Conservation (phyloP, 1,140 invertebrate genomes). For the Helicoverpa zea region DNA sequence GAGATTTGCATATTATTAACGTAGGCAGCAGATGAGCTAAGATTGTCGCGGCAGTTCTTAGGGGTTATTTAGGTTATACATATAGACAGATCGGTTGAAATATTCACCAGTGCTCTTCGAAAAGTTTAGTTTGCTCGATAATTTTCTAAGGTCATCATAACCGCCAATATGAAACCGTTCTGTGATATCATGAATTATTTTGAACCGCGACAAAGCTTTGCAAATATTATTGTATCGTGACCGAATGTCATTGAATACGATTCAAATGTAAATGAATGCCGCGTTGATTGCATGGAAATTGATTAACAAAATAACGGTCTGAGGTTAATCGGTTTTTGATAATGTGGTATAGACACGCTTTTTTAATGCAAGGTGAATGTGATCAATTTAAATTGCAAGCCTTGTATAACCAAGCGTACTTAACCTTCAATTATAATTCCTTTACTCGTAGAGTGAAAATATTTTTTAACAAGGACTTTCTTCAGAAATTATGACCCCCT, state of each 20-base stretch:
- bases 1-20: slow-evolving; percentile 39
- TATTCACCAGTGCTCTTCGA: no score
- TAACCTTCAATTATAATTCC: no score
- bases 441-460: no score
- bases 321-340: not conserved
- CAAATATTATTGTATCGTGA: slow-evolving; percentile 3
- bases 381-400: no score
- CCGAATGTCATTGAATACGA: slow-evolving; percentile 1
- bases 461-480: no score
- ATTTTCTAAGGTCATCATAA: no score
- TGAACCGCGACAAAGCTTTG: not conserved
- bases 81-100: not conserved
- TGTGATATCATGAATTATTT: not conserved
- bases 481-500: no score
- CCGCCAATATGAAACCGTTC: no score
- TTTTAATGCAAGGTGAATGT: not conserved
- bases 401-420: no score
- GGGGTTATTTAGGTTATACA: not conserved
- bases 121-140: no score
- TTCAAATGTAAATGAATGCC: not conserved
- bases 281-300: slow-evolving; percentile 6
- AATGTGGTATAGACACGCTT: slow-evolving; percentile 7
- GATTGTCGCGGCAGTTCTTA: not conserved
- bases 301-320: slow-evolving; percentile 7
- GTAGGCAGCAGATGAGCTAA: not conserved